Evolutionary conservation across 2,888 invertebrate species (phyloP), one percentile per base, ranked within the genome.

Genomic region (Sarcophaga rosellei): DNA sequence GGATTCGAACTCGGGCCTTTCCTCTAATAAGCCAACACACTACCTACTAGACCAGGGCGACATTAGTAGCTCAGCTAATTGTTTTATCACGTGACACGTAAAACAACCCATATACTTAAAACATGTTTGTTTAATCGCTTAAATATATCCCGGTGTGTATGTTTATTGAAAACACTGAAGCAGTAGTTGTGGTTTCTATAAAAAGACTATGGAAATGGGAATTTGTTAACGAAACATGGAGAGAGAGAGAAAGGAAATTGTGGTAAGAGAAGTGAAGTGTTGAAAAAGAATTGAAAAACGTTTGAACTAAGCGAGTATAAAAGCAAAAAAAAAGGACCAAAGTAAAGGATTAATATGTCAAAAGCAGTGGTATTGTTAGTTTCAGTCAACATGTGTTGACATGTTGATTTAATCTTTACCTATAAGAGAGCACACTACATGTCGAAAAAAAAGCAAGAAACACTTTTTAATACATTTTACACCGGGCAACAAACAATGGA

Each of bases 311-410:
- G 12, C 11, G 57, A 68, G 15, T 44, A 69, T 68, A 53, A 74
- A 68, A 74, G 61, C n/a, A 68, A 77, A 73, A 72, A 47, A 53
- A 53, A 53, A 53, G 53, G 11, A 75, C 69, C 69, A 81, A 53
- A 74, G 70, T 79, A 66, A 81, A 74, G 78, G 78, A 81, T 81
- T 85, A 85, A 82, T 79, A 82, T 82, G 81, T 82, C 78, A 81
- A 53, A 66, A 75, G 70, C 85, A 81, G 81, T 78, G 78, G n/a
- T 74, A 81, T 77, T 77, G 74, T 66, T 47, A 61, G 53, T 61
- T 23, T 78, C 57, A 11, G 75, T 63, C 21, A 69, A 85, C 78
- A 81, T 78, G 61, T 72, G 69, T 75, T 85, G 85, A 85, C 78
- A 85, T 79, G 69, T 82, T 75, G 78, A 79, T 85, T 85, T 81